Base-by-base conservation (phyloP, 2,113 vertebrate species). In the Piliocolobus tephrosceles region DNA sequence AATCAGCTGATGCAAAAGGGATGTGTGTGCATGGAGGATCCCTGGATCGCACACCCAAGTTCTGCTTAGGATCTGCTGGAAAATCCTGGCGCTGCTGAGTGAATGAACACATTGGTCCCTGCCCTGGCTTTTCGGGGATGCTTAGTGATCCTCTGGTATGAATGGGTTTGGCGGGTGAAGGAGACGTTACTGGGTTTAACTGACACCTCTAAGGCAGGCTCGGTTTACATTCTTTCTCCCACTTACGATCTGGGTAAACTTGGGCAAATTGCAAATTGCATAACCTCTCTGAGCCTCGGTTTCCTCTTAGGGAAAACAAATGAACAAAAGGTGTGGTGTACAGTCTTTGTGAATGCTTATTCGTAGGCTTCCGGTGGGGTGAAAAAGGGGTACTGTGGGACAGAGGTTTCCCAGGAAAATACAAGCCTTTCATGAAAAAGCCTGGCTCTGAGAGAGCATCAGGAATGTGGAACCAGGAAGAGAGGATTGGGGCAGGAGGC, bases 101-200 rank as follows among this genome's bases (percentile, higher is more conserved):
- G 58, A 82, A 52, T n/a, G 52, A 30, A 22, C 45, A 45, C 45
- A 2, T 2, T 3, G 64, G 68, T 30, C 40, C 66, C 52, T 47
- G 32, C 17, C 82, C 81, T 87, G 68, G 90, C 45, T 61, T 47
- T 89, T 79, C n/a, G 8, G 18, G 73, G 78, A 64, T 88, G 83
- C 78, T 35, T 30, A 20, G 32, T 14, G 52, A 89, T 72, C n/a
- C 55, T 45, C 58, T 52, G 80, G 32, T 61, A 7, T 47, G 80
- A 25, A 11, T 23, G 32, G 79, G 35, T 20, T 11, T 23, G 13
- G 10, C 38, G 18, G 57, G 3, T 20, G 55, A 40, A 61, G 79
- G 68, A 35, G 27, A 38, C 30, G 55, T 50, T 32, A 64, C 8
- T 72, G 61, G 55, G 38, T 72, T 85, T 83, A 58, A 90, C 4